Conservation (phyloP, 1,140 invertebrate species). For the Calycopis cecrops region DNA sequence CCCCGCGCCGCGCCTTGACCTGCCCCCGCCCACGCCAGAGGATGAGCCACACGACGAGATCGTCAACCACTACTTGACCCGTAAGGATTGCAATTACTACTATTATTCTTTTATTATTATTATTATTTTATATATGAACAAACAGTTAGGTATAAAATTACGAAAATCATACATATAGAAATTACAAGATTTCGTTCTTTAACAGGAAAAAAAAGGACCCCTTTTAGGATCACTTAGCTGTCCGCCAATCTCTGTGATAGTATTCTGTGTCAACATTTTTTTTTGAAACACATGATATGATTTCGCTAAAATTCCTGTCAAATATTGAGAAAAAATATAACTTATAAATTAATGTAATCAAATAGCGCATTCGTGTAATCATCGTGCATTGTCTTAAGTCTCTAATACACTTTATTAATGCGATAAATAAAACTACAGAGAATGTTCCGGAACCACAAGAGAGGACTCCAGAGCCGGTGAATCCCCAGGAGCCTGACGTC, state of each 20-base stretch:
- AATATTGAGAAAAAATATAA: no score
- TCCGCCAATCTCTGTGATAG: no score
- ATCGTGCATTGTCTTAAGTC: neutral
- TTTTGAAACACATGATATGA: no score
- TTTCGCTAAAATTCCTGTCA: no score
- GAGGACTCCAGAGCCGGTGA: conserved; percentile 36
- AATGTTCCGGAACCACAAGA: conserved; percentile 32
- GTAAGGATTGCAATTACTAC: conserved; percentile 32
- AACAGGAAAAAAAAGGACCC: no score
- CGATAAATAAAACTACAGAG: conserved; percentile 19
- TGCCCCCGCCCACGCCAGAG: conserved; percentile 47
- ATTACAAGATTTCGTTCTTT: no score
- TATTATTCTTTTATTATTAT: neutral
- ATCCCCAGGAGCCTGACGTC: conserved; percentile 32
- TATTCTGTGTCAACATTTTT: no score
- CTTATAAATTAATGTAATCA: no score
- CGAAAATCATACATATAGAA: neutral
- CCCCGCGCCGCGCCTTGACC: conserved; percentile 30
- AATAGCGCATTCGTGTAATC: no score
- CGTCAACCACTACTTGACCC: conserved; percentile 60
- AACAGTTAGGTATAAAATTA: no score
- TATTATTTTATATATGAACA: no score
- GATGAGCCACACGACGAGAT: conserved; percentile 44
- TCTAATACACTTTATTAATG: conserved; percentile 1
- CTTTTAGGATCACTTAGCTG: no score